Evolutionary conservation across 2,113 vertebrate genomes (phyloP).

Genomic region (Catharus fuscescens): DNA sequence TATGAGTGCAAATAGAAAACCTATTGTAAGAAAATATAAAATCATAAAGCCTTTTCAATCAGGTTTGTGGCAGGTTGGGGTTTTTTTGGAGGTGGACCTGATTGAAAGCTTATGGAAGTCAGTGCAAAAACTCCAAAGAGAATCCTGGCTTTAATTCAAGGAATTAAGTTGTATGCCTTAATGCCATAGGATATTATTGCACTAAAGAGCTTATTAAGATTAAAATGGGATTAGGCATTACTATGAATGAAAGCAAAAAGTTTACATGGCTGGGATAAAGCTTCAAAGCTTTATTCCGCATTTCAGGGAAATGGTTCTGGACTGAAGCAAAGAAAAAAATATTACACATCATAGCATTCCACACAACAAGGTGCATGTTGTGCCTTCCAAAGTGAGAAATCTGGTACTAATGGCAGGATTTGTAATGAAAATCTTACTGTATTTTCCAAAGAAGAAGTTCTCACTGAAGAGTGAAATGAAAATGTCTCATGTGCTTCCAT

Average conservation of each 20-base stretch:
- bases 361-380: not conserved
- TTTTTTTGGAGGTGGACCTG: not conserved
- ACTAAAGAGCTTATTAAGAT: conserved; percentile 54
- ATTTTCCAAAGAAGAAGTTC: not conserved
- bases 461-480: not conserved
- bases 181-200: conserved; percentile 5
- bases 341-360: not conserved
- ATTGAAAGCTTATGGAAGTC: not conserved
- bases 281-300: not conserved
- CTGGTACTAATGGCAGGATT: not conserved
- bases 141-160: not conserved
- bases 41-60: not conserved
- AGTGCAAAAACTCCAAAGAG: not conserved
- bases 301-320: not conserved
- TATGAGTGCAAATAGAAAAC: not conserved
- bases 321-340: not conserved
- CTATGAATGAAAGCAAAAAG: conserved; percentile 1
- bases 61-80: not conserved
- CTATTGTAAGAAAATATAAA: not conserved
- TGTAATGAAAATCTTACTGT: not conserved
- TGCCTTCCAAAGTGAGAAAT: not conserved
- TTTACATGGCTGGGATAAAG: not conserved
- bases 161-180: conserved; percentile 28
- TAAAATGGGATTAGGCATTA: conserved; percentile 50
- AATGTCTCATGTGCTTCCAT: not conserved